These are phyloP conservation scores for Ceratitis capitata DNA, from an alignment of 1,140 invertebrate genomes.

Conservation along the genomic window DNA sequence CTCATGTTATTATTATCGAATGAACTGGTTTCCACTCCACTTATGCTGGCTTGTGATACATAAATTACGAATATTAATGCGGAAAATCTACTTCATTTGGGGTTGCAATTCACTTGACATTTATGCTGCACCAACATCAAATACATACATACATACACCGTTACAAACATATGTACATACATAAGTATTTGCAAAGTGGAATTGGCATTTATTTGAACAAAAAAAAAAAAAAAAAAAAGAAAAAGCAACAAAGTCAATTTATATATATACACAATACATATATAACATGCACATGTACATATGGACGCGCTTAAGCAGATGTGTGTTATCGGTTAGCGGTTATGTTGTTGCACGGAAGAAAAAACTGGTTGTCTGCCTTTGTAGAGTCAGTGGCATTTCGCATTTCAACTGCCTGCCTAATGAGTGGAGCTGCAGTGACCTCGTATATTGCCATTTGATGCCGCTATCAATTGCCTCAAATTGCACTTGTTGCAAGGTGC, in stretches of 20 bases:
- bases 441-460: constrained; percentile 10
- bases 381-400: neutral
- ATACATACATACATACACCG: neutral
- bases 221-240: neutral
- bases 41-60: constrained; percentile 3
- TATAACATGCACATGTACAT: no score
- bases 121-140: neutral
- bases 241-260: neutral
- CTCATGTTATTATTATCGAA: no score
- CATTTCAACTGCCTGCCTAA: no score
- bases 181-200: neutral
- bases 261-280: no score
- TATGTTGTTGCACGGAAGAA: neutral
- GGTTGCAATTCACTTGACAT: constrained; percentile 18
- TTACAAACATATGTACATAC: neutral
- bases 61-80: constrained; percentile 25
- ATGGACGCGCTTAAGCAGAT: neutral
- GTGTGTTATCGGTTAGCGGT: neutral
- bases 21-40: neutral
- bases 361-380: neutral
- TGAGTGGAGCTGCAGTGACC: neutral
- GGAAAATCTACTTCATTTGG: constrained; percentile 9
- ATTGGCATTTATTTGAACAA: neutral
- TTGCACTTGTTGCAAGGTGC: constrained; percentile 32
- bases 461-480: constrained; percentile 30